Evolutionary conservation across 2,113 vertebrate species (phyloP), one percentile per base, ranked within the genome.

Genomic region (Pogona vitticeps): DNA sequence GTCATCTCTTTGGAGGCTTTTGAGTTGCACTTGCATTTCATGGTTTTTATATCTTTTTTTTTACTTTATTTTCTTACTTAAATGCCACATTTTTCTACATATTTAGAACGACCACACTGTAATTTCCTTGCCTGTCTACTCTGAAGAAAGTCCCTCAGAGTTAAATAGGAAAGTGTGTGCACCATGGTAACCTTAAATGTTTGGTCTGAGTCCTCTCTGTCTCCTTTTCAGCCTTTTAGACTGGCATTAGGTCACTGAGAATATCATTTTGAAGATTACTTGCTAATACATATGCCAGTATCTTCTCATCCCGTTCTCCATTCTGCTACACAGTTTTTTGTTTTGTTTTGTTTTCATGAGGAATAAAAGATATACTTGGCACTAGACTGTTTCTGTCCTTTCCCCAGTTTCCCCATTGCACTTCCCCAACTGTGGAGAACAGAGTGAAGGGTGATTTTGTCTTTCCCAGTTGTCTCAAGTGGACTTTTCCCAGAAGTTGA

Each of bases 301-400:
- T 14, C 23, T 28, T 65, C 23, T n/a, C 17, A 6, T 3, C 14
- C 21, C 72, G 38, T 21, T 40, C 70, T 84, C 56, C 71, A 63
- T n/a, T 84, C 58, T 8, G 40, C 56, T 56, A 75, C 71, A 7
- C 21, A 13, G 31, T 9, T 33, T 61, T 73, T n/a, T n/a, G n/a
- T n/a, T n/a, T n/a, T n/a, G n/a, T n/a, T 61, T 75, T 72, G 76
- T 0, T 58, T 36, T 73, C 80, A n/a, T 72, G 18, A 36, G 84
- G 88, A 90, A 86, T 59, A 83, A 83, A 88, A 1, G 38, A 58
- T 63, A 61, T 67, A 86, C 77, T n/a, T 2, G 5, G 31, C n/a
- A 18, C 56, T 56, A 58, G 92, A 82, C 56, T 72, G 65, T 20
- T 17, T 15, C 14, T 1, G 67, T n/a, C 65, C 18, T 83, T 12